Percentiles rank a stretch among this genome's conserved stretches.
Evolutionary conservation across 2,113 vertebrate genomes (phyloP).

Genomic region (Cyphomyrus plagiostoma): DNA sequence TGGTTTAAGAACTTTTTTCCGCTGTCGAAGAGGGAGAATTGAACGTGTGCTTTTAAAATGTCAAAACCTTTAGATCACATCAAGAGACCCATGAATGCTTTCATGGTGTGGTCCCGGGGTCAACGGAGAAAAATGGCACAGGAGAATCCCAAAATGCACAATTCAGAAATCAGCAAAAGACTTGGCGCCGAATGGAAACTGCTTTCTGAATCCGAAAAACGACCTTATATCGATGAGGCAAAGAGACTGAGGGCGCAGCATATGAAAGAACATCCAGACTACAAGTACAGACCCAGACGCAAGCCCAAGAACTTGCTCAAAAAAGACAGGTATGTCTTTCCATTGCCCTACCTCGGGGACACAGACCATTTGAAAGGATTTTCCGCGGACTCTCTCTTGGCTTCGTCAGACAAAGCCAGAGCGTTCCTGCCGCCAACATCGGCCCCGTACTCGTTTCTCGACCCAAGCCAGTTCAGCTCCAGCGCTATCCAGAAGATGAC

Average conservation of each 20-base stretch:
- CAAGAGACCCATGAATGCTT: constrained; percentile 99
- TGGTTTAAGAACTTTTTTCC: constrained; percentile 49
- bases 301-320: constrained; percentile 99
- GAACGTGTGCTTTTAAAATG: constrained; percentile 60
- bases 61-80: constrained; percentile 97
- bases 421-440: constrained; percentile 92
- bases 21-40: constrained; percentile 38
- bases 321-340: constrained; percentile 99
- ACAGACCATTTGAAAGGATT: constrained; percentile 94
- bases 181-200: constrained; percentile 98
- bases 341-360: constrained; percentile 97
- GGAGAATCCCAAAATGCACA: constrained; percentile 99
- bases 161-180: constrained; percentile 97
- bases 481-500: constrained; percentile 97
- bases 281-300: constrained; percentile 96
- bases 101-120: constrained; percentile 98
- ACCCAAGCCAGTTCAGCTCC: constrained; percentile 95
- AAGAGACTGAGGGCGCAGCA: constrained; percentile 94
- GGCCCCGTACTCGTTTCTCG: constrained; percentile 91
- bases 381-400: constrained; percentile 84
- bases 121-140: constrained; percentile 98
- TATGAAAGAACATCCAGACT: constrained; percentile 99
- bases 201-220: constrained; percentile 93
- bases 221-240: constrained; percentile 97
- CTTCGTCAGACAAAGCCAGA: constrained; percentile 85